Base-by-base conservation (phyloP, 2,113 vertebrate genomes). In the Lucifuga dentata region DNA sequence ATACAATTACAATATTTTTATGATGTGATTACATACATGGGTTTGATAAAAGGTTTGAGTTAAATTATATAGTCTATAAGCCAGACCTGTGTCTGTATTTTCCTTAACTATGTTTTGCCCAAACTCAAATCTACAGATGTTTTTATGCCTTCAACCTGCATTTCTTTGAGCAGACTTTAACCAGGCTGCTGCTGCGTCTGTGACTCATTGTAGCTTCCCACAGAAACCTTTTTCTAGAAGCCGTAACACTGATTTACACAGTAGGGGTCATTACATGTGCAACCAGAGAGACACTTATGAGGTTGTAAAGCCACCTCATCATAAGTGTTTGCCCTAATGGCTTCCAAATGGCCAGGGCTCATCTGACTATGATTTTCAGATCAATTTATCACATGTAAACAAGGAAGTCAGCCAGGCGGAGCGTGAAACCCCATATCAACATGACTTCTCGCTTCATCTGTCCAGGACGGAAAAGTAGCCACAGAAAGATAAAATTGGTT, bases 281-380 rank as follows among this genome's bases (percentile, higher is more conserved):
- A 76, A 81, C 73, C 64, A 81, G 56, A 72, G 45, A 86, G 86
- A 80, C 61, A 68, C 80, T 89, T 84, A 79, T 15, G 72, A 80
- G 84, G 71, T 52, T 79, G 66, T 75, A 81, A 86, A 89, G 78
- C 75, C 68, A 72, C 78, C 73, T 77, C 56, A 61, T 83, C 81
- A 33, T 73, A 68, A 67, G 76, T 68, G 76, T 78, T 78, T 81
- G 40, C 61, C 51, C 48, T 85, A 90, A 91, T 89, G 63, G 43
- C 56, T 90, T 84, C 84, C 82, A 88, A 88, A 89, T 89, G 81
- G 77, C 55, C 59, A 19, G 19, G 15, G 55, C 79, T 85, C 73
- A 81, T 86, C 83, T 78, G 76, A 83, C 64, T 65, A 62, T 70
- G 76, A 87, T 88, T 91, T 88, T 88, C 77, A 80, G 84, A 89